phyloP scores from a whole-genome alignment of 2,888 invertebrate genomes.

The Xylota segnis region DNA sequence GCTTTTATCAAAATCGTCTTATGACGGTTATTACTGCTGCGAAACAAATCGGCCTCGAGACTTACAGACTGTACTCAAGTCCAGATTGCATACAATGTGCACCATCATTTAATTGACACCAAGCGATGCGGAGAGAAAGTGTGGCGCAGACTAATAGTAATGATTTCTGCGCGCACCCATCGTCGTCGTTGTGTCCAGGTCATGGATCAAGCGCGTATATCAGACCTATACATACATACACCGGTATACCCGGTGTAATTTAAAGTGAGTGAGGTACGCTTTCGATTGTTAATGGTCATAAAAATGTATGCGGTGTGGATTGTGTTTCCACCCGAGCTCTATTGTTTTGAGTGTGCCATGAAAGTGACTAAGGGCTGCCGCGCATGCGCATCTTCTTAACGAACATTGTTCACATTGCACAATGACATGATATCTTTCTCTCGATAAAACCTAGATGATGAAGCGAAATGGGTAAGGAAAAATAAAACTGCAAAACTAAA shows the following conservation, averaged over 20 bases:
- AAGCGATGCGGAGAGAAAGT: conserved; percentile 59
- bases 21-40: conserved; percentile 47
- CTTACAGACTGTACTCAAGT: conserved; percentile 4
- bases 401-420: conserved; percentile 40
- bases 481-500: conserved; percentile 21
- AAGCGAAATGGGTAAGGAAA: conserved; percentile 12
- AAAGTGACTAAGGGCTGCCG: conserved; percentile 15
- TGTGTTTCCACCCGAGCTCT: conserved; percentile 16
- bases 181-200: conserved; percentile 43
- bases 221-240: not conserved
- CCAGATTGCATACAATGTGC: conserved; percentile 57
- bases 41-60: conserved; percentile 49
- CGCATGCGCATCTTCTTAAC: conserved; percentile 8
- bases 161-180: conserved; percentile 19
- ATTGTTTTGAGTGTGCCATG: conserved; percentile 50
- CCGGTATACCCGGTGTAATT: conserved; percentile 26
- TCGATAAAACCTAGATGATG: conserved; percentile 21
- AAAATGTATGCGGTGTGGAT: conserved; percentile 32
- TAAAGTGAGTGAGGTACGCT: conserved; percentile 50
- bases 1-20: conserved; percentile 8
- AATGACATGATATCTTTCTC: conserved; percentile 38
- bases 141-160: conserved; percentile 40
- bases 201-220: conserved; percentile 51
- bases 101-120: conserved; percentile 58
- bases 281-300: conserved; percentile 55